A percentile compares a stretch with the other conserved stretches of the same genome.
phyloP scores from a whole-genome alignment of 2,797 vertebrate species.

The Chelon auratus region DNA sequence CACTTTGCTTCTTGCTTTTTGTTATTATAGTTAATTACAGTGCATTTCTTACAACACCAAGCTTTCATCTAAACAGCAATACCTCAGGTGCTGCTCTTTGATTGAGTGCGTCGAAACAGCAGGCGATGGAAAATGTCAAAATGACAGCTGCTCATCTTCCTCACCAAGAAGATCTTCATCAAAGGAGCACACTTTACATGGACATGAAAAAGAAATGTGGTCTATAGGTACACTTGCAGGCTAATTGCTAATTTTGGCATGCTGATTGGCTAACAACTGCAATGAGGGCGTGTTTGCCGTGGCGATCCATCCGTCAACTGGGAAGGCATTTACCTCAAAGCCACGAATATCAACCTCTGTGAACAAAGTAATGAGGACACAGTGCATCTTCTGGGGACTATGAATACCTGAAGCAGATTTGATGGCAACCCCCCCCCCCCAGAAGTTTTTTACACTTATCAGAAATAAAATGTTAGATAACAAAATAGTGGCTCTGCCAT shows the following conservation, averaged over 20 bases:
- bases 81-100: neutral
- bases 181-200: neutral
- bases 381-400: neutral
- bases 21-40: neutral
- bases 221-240: neutral
- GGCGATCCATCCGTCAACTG: neutral
- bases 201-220: neutral
- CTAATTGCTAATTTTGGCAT: neutral
- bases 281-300: neutral
- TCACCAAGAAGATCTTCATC: constrained; percentile 21
- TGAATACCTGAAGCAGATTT: neutral
- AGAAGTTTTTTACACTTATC: neutral
- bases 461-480: constrained; percentile 18
- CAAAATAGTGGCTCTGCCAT: constrained; percentile 18
- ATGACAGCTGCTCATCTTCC: constrained; percentile 29
- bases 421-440: neutral
- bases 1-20: neutral
- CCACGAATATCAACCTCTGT: neutral
- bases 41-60: neutral
- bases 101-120: constrained; percentile 5
- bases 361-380: too few species aligned
- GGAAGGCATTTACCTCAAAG: neutral
- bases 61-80: neutral
- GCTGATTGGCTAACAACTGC: neutral
- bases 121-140: constrained; percentile 8